These are phyloP conservation scores for Protosalanx chinensis DNA, from an alignment of 2,797 vertebrate genomes.

Conservation along the genomic window DNA sequence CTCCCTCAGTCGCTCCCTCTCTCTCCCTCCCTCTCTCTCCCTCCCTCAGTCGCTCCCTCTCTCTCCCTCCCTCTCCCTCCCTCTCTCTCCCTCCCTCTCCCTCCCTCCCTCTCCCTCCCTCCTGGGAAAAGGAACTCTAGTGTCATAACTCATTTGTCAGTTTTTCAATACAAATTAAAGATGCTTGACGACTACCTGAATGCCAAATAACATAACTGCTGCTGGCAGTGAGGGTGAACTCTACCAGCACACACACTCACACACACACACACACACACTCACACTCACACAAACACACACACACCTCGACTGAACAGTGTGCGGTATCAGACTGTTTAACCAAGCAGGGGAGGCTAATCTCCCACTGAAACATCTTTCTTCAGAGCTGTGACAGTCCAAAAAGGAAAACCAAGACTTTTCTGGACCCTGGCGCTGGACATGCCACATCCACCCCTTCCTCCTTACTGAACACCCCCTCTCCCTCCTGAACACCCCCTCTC, in stretches of 20 bases:
- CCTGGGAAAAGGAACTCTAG: slow-evolving; percentile 58
- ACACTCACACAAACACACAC: slow-evolving; percentile 11
- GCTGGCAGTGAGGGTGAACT: slow-evolving; percentile 58
- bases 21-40: slow-evolving; percentile 44
- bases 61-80: slow-evolving; percentile 17
- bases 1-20: slow-evolving; percentile 31
- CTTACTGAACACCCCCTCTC: no score
- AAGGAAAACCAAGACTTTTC: neutral
- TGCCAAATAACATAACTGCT: slow-evolving; percentile 66
- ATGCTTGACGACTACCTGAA: slow-evolving; percentile 67
- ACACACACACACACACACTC: neutral
- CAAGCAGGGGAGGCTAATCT: neutral
- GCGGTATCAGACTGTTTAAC: neutral
- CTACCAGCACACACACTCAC: slow-evolving; percentile 45
- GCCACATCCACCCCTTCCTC: slow-evolving; percentile 32
- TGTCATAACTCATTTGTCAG: slow-evolving; percentile 75
- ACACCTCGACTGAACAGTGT: neutral
- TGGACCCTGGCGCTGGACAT: slow-evolving; percentile 35
- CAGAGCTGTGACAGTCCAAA: neutral
- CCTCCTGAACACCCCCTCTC: neutral
- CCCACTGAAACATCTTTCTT: neutral
- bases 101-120: slow-evolving; percentile 33
- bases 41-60: slow-evolving; percentile 27
- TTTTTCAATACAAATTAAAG: slow-evolving; percentile 73
- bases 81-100: slow-evolving; percentile 2